Percentiles rank a stretch among this genome's conserved stretches.
Conservation (phyloP, 2,113 vertebrate genomes). For the Cacatua alba region DNA sequence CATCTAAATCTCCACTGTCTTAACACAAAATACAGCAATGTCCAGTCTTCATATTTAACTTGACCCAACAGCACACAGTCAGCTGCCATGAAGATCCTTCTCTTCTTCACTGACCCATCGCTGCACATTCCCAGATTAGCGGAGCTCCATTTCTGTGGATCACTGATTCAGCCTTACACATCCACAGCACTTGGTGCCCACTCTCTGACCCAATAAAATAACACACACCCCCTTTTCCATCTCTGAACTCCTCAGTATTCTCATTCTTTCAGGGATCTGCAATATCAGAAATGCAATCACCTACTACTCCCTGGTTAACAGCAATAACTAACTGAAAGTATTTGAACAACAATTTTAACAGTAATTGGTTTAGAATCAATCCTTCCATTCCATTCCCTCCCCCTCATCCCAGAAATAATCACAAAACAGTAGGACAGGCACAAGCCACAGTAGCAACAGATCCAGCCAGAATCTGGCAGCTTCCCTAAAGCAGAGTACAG, state of each 20-base stretch:
- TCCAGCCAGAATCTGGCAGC: conserved; percentile 49
- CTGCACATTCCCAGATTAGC: conserved; percentile 39
- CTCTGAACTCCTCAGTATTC: conserved; percentile 31
- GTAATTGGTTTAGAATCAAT: background rate
- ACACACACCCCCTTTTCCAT: background rate
- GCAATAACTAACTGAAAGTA: conserved; percentile 71
- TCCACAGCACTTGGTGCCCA: conserved; percentile 13
- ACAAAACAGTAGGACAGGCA: conserved; percentile 2
- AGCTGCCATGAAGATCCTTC: conserved; percentile 51
- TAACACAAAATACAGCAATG: background rate
- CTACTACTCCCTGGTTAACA: conserved; percentile 20
- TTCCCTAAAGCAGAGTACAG: conserved; percentile 47
- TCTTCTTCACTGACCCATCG: conserved; percentile 42
- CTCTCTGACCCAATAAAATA: conserved; percentile 49
- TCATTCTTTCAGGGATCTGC: conserved; percentile 26
- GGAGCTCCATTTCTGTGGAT: conserved; percentile 38
- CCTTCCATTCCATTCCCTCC: background rate
- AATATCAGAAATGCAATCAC: conserved; percentile 26
- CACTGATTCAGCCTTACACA: conserved; percentile 50
- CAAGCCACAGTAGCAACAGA: conserved; percentile 62
- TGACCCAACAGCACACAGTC: background rate
- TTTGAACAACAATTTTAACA: conserved; percentile 18
- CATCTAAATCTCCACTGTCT: conserved; percentile 6
- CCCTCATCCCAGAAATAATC: background rate
- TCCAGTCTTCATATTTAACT: background rate